Conservation (phyloP, 2,797 vertebrate species). For the Chelon labrosus region DNA sequence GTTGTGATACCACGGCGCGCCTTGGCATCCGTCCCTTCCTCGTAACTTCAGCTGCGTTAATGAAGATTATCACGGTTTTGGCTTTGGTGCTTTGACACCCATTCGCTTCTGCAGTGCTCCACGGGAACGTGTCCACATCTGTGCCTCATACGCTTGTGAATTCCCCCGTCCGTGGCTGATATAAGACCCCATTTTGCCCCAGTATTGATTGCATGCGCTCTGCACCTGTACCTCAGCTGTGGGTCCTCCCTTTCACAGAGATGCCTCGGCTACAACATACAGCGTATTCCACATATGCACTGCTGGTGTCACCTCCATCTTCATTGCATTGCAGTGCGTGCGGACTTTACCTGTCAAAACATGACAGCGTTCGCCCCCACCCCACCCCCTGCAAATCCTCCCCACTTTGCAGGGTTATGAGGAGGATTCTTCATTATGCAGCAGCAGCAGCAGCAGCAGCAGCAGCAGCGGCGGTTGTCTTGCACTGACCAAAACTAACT, state of each 20-base stretch:
- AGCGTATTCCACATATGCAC: neutral
- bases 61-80: constrained; percentile 16
- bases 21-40: constrained; percentile 26
- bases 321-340: neutral
- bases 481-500: constrained; percentile 59
- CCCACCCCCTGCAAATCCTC: constrained; percentile 11
- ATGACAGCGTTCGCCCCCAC: neutral
- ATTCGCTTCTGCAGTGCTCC: constrained; percentile 15
- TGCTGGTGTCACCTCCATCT: neutral
- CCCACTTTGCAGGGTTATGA: constrained; percentile 55
- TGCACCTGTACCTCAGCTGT: constrained; percentile 61
- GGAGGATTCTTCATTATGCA: constrained; percentile 65
- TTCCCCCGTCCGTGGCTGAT: neutral
- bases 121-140: constrained; percentile 7
- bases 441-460: too few species aligned
- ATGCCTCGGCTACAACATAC: constrained; percentile 14
- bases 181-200: constrained; percentile 15
- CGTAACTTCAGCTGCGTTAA: constrained; percentile 62
- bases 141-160: neutral
- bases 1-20: constrained; percentile 21
- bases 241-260: constrained; percentile 50
- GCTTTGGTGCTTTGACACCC: neutral
- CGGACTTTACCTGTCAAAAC: neutral
- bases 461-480: constrained; percentile 61
- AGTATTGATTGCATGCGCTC: constrained; percentile 37